phyloP scores from a whole-genome alignment of 2,888 invertebrate genomes.

The Xestobium rufovillosum region DNA sequence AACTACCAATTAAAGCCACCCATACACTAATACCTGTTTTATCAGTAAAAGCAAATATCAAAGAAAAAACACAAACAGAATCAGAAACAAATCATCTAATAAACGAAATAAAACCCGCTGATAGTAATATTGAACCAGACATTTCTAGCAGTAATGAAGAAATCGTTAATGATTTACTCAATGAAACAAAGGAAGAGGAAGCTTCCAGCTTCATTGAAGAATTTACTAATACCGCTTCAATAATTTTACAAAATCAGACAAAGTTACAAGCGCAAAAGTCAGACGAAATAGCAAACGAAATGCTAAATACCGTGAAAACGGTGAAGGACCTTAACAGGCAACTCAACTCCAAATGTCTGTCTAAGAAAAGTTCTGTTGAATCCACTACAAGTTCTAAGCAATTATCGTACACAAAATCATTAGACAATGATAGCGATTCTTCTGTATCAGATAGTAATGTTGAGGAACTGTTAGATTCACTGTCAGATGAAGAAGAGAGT shows the following conservation, averaged over 20 bases:
- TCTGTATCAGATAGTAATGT: conserved; percentile 43
- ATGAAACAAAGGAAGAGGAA: no score
- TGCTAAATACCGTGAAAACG: conserved; percentile 24
- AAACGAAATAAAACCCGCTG: background rate
- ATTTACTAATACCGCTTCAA: conserved; percentile 6
- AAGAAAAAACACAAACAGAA: conserved; percentile 13
- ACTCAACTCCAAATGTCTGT: conserved; percentile 20
- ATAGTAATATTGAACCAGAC: conserved; percentile 1
- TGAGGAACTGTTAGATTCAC: conserved; percentile 37
- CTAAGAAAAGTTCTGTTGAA: conserved; percentile 37
- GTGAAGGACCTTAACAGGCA: conserved; percentile 26
- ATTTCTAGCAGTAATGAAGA: conserved; percentile 6
- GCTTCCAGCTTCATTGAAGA: background rate
- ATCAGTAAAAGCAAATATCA: no score
- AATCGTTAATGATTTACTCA: no score
- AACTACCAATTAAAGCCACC: conserved; percentile 33
- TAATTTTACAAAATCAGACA: background rate
- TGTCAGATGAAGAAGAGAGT: conserved; percentile 33
- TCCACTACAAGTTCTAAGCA: conserved; percentile 39
- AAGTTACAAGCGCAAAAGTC: conserved; percentile 9
- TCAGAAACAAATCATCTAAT: no score
- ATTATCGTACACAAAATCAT: conserved; percentile 40
- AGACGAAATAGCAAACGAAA: conserved; percentile 28
- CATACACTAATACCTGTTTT: conserved; percentile 3
- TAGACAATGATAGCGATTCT: conserved; percentile 41